A percentile compares a stretch with the other conserved stretches of the same genome.
These are phyloP conservation scores for Dioctria linearis DNA, from an alignment of 2,888 invertebrate genomes.

Conservation along the genomic window DNA sequence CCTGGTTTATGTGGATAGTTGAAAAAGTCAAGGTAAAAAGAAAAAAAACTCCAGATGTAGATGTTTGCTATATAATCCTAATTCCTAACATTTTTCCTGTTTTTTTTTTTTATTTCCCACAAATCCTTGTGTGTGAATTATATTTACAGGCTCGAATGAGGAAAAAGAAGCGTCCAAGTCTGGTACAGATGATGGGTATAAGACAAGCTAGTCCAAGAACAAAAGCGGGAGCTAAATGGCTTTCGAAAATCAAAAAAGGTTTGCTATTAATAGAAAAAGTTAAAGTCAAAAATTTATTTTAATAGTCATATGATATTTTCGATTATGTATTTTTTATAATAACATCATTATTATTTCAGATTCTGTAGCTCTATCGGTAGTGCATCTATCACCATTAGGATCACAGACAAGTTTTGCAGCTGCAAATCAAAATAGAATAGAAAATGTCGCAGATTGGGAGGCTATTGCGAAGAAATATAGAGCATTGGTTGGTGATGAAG, in stretches of 20 bases:
- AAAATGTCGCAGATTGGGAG: constrained; percentile 94
- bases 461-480: constrained; percentile 91
- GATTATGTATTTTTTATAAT: neutral
- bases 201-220: constrained; percentile 85
- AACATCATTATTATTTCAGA: constrained; percentile 67
- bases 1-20: constrained; percentile 90
- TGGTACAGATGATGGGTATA: constrained; percentile 87
- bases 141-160: constrained; percentile 74
- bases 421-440: constrained; percentile 81
- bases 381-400: constrained; percentile 86
- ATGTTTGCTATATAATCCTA: neutral
- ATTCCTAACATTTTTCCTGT: neutral
- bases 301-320: neutral
- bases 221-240: constrained; percentile 91
- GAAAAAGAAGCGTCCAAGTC: constrained; percentile 85
- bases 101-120: neutral
- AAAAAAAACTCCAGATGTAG: neutral
- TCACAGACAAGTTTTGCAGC: constrained; percentile 88
- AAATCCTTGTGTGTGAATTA: constrained; percentile 48
- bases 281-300: neutral
- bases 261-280: constrained; percentile 70
- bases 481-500: constrained; percentile 80
- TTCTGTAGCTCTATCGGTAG: constrained; percentile 84
- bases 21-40: constrained; percentile 81
- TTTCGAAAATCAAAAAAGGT: constrained; percentile 89